Conservation (phyloP, 2,888 invertebrate genomes). For the Busseola fusca region DNA sequence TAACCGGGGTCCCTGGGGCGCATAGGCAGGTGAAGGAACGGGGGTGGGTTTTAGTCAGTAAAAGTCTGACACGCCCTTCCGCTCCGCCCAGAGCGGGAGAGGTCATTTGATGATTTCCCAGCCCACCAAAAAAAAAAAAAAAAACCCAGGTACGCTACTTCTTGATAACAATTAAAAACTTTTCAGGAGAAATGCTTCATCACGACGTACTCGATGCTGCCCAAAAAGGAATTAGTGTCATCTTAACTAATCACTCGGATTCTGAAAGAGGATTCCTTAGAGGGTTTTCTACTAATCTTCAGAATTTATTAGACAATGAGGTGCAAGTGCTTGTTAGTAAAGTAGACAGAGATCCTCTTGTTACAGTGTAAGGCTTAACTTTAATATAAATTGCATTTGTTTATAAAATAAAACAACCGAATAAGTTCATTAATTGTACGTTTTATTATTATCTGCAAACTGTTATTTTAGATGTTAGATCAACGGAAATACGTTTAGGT, state of each 20-base stretch:
- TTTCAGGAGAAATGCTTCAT: conserved; percentile 96
- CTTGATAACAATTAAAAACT: conserved; percentile 11
- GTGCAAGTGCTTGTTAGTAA: conserved; percentile 92
- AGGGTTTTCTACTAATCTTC: conserved; percentile 85
- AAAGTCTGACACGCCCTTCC: too few species aligned
- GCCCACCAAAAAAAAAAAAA: too few species aligned
- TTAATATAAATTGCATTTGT: conserved; percentile 7
- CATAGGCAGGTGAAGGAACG: too few species aligned
- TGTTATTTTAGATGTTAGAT: conserved; percentile 56
- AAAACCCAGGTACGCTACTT: not conserved
- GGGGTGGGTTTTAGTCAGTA: too few species aligned
- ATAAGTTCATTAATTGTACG: conserved; percentile 45
- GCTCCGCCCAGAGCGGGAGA: too few species aligned
- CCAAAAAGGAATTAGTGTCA: conserved; percentile 93
- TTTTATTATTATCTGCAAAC: conserved; percentile 59
- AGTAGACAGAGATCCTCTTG: conserved; percentile 93
- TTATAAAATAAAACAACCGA: conserved; percentile 45
- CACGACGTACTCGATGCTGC: conserved; percentile 97
- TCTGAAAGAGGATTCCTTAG: conserved; percentile 96
- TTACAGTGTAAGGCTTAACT: conserved; percentile 88
- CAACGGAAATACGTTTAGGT: conserved; percentile 39
- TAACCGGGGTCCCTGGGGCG: too few species aligned
- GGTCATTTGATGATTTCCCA: too few species aligned
- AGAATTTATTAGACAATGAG: conserved; percentile 79
- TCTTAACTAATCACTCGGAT: conserved; percentile 97